phyloP scores from a whole-genome alignment of 2,888 invertebrate genomes.

The Callosobruchus maculatus region DNA sequence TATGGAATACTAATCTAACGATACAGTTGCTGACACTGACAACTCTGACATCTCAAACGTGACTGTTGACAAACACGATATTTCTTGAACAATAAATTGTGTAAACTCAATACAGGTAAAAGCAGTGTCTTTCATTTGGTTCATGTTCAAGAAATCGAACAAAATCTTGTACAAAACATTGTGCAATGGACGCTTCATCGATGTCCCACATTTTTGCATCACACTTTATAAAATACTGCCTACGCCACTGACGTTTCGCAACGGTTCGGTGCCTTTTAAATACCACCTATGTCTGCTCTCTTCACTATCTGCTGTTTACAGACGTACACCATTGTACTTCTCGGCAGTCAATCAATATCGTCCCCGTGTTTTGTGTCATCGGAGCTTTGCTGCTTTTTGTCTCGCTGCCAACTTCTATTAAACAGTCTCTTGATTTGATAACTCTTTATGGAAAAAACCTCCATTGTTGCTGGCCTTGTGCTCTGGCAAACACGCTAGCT shows the following conservation, averaged over 20 bases:
- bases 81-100: too few species aligned
- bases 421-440: constrained; percentile 34
- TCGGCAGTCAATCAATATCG: constrained; percentile 31
- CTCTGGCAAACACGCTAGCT: background rate
- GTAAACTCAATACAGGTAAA: too few species aligned
- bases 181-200: too few species aligned
- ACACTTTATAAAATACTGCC: background rate
- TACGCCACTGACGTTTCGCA: background rate
- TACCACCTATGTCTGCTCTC: constrained; percentile 18
- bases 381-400: constrained; percentile 31
- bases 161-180: too few species aligned
- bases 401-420: constrained; percentile 35
- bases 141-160: too few species aligned
- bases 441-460: constrained; percentile 13
- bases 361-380: constrained; percentile 28
- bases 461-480: background rate
- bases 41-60: too few species aligned
- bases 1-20: too few species aligned
- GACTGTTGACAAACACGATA: too few species aligned
- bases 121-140: too few species aligned
- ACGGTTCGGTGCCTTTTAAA: constrained; percentile 6
- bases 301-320: constrained; percentile 25
- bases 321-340: constrained; percentile 23
- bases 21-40: too few species aligned
- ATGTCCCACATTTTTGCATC: too few species aligned